Evolutionary conservation across 2,113 vertebrate species (phyloP), one percentile per base, ranked within the genome.

Genomic region (Arenaria interpres): DNA sequence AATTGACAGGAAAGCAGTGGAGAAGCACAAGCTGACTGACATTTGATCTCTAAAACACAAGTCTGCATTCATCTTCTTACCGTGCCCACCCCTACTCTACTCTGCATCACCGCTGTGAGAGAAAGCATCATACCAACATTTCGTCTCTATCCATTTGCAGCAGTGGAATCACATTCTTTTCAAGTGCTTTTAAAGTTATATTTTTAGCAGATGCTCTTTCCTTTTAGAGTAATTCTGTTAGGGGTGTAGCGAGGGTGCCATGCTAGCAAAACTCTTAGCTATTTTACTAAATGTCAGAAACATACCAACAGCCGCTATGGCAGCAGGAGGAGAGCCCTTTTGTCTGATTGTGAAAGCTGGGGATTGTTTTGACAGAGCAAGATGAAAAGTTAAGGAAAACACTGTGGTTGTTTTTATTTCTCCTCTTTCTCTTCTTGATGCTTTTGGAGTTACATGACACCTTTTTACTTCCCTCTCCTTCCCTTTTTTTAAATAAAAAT

Each of bases 381-480:
- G n/a, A 84, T 24, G 32, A 90, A 76, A 90, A 86, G 7, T 90
- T 76, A 41, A 62, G 32, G 25, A 57, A 73, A 90, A 73, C 21
- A 62, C 9, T 50, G 30, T 23, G 7, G 23, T 43, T 39, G 15
- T 13, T 83, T 76, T 56, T 78, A 46, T 82, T 85, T 93, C 6
- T 77, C 23, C 16, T 75, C 20, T 81, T 64, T 68, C 32, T 73
- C 4, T 56, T 91, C 22, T 60, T 68, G 66, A 43, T 37, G 51
- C 24, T 63, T 7, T 32, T 85, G 12, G 48, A 82, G 4, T 64
- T 76, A 82, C 85, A 63, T 24, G 11, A 13, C 23, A 72, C 5
- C 5, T 35, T 75, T 60, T 9, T 15, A n/a, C 71, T 68, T 50
- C 0, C 0, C 7, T 63, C 56, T n/a, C 0, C 0, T 10, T 68